Base-by-base conservation (phyloP, 1,140 invertebrate species). In the Calephelis virginiensis region DNA sequence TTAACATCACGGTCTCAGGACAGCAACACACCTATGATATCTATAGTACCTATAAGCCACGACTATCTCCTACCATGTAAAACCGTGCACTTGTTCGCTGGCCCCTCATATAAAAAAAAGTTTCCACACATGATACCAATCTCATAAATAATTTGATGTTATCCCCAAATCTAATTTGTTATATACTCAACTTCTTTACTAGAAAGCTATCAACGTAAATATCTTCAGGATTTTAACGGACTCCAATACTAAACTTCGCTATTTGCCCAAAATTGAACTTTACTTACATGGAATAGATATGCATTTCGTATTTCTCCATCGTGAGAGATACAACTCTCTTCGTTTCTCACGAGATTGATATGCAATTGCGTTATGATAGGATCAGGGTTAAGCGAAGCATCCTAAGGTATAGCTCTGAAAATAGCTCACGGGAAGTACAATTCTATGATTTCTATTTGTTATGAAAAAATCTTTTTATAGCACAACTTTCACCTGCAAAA, bases 281-380 rank as follows among this genome's bases (percentile, higher is more conserved):
- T 64, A 64, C 10, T 17, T 1, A 5, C 5, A 8, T 14, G 6
- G 28, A 7, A 2, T 53, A 9, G 59, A 10, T 5, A 9, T 80
- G 76, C 65, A 70, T 45, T 59, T 66, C 76, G 38, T 9, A 28
- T 28, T 8, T 48, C 50, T 40, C 60, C 40, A 37, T 43, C 56
- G 49, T 68, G 76, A 60, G 60, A 65, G 79, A 77, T 66, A 68
- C 80, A 71, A 77, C 76, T 65, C 60, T 73, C 64, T 69, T 8
- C 28, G 62, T 11, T 69, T 61, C 2, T 56, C 50, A 63, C 66
- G 66, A 70, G 75, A 61, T 67, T 68, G 78, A 82, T 83, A 85
- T 86, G 80, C 83, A 78, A 89, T 87, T 86, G 85, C 86, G 82
- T 88, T 89, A 88, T 90, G 87, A 90, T 90, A 89, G 88, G 88